Evolutionary conservation across 2,797 vertebrate genomes (phyloP).

Genomic region (Rallus crepitans): DNA sequence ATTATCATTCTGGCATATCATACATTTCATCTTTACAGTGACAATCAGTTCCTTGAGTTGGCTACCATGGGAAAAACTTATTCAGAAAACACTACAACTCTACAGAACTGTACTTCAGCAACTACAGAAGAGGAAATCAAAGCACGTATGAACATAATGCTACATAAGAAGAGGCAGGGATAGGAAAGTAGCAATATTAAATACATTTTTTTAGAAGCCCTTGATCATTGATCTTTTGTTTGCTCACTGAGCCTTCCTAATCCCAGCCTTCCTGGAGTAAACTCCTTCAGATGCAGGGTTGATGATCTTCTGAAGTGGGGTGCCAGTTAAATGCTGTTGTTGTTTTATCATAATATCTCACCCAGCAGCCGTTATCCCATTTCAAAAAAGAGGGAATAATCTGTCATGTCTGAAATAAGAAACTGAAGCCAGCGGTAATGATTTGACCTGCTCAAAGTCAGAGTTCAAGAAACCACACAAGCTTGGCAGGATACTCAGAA

Average conservation of each 20-base stretch:
- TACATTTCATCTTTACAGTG: neutral
- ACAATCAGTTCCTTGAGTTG: neutral
- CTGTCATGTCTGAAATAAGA: neutral
- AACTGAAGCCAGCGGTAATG: neutral
- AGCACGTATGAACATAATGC: neutral
- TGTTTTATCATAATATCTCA: neutral
- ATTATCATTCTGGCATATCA: neutral
- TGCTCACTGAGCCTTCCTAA: neutral
- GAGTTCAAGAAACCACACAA: neutral
- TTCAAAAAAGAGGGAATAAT: neutral
- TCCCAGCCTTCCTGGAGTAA: neutral
- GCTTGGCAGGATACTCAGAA: neutral
- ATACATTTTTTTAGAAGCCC: neutral
- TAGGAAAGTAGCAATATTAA: neutral
- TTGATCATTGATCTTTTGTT: neutral
- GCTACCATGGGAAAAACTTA: neutral
- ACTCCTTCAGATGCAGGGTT: neutral
- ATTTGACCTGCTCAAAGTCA: neutral
- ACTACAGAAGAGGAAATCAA: neutral
- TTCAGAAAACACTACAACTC: neutral
- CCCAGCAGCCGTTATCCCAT: neutral
- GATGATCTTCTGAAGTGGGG: neutral
- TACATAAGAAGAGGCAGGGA: neutral
- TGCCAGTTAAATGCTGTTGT: neutral
- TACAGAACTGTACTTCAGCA: neutral